phyloP scores from a whole-genome alignment of 1,140 invertebrate genomes.

The Papilio machaon region DNA sequence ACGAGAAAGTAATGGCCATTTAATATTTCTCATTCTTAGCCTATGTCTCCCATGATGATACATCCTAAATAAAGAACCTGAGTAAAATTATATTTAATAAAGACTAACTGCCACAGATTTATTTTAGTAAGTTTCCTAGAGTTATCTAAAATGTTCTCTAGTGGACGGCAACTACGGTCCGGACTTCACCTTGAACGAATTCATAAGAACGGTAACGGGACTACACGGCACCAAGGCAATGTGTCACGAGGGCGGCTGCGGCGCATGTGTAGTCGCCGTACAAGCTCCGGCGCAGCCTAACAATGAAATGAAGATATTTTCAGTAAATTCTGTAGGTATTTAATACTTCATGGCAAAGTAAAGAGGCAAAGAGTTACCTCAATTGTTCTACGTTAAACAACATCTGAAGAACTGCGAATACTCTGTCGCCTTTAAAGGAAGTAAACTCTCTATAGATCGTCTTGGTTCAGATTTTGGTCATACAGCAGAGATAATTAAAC shows the following conservation, averaged over 20 bases:
- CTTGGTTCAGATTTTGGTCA: too few relatives aligned
- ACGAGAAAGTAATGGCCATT: too few relatives aligned
- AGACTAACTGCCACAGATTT: neutral
- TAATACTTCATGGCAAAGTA: neutral
- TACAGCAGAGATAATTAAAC: too few relatives aligned
- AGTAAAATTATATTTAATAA: neutral
- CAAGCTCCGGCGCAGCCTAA: slow-evolving; percentile 81
- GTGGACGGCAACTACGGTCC: slow-evolving; percentile 54
- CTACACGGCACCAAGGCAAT: slow-evolving; percentile 90
- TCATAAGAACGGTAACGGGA: slow-evolving; percentile 85
- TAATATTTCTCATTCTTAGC: too few relatives aligned
- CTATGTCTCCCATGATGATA: too few relatives aligned
- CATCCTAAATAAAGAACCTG: too few relatives aligned
- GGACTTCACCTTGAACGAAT: slow-evolving; percentile 85
- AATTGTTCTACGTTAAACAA: too few relatives aligned
- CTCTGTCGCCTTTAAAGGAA: neutral
- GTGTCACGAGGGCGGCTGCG: slow-evolving; percentile 93
- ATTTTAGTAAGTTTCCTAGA: neutral
- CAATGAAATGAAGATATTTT: slow-evolving; percentile 82
- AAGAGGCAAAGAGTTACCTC: too few relatives aligned
- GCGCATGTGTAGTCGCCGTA: slow-evolving; percentile 89
- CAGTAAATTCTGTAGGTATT: slow-evolving; percentile 89
- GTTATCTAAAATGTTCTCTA: slow-evolving; percentile 32
- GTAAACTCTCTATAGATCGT: neutral
- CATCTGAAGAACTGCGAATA: neutral